phyloP scores from a whole-genome alignment of 2,797 vertebrate species.

The Gallirallus australis region DNA sequence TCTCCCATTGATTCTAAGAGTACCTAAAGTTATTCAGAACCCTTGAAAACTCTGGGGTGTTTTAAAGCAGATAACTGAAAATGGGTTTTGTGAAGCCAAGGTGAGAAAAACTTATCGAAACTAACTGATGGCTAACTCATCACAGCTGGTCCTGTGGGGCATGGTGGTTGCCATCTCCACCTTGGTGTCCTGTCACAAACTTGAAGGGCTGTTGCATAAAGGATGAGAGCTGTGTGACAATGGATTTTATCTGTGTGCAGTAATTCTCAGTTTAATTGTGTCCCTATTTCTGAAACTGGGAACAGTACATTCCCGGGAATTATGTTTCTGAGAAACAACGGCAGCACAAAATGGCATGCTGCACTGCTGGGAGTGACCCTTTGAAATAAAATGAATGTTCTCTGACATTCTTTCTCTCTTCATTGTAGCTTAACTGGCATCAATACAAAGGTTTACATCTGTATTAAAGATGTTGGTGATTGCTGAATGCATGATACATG shows the following conservation, averaged over 20 bases:
- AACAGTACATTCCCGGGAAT: conserved; percentile 36
- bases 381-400: conserved; percentile 79
- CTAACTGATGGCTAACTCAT: neutral
- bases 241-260: conserved; percentile 2
- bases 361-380: conserved; percentile 73
- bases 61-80: neutral
- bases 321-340: conserved; percentile 41
- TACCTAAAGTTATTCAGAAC: neutral
- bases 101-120: neutral
- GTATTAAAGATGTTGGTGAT: conserved; percentile 84
- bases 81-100: neutral
- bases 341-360: conserved; percentile 35
- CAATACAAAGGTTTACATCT: conserved; percentile 79
- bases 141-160: neutral
- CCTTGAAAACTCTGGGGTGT: neutral
- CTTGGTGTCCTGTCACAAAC: neutral
- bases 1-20: neutral
- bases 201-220: neutral
- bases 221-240: neutral
- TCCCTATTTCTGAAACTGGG: conserved; percentile 33
- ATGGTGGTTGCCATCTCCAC: neutral
- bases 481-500: conserved; percentile 77
- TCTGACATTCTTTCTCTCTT: conserved; percentile 72
- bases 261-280: conserved; percentile 28
- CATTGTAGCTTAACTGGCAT: conserved; percentile 79